phyloP scores from a whole-genome alignment of 2,888 invertebrate genomes.

The Branchinecta sandiegonensis region DNA sequence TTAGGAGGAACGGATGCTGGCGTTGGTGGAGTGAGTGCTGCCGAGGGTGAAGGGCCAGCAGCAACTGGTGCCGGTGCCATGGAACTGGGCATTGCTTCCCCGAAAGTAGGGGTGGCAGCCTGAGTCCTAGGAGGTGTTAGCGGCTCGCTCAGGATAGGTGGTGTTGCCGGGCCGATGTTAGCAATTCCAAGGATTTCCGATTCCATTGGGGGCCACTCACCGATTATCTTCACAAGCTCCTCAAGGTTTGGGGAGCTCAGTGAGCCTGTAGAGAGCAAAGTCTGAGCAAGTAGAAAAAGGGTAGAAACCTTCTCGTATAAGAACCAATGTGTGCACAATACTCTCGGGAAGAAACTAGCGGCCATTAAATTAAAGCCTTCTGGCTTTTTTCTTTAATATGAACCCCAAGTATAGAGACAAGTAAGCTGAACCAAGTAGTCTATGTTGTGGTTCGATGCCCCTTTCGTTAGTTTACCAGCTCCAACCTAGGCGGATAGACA shows the following conservation, averaged over 20 bases:
- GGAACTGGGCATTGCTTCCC: slow-evolving; percentile 25
- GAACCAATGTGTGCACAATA: no score
- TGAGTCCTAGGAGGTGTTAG: not conserved
- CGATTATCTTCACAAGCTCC: slow-evolving; percentile 20
- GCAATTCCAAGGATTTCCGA: not conserved
- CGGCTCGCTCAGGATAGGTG: not conserved
- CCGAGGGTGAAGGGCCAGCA: slow-evolving; percentile 22
- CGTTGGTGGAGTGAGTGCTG: slow-evolving; percentile 32
- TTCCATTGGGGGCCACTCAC: slow-evolving; percentile 17
- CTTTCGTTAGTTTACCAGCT: no score
- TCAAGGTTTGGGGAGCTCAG: slow-evolving; percentile 33
- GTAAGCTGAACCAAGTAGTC: no score
- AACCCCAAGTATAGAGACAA: no score
- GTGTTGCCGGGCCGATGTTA: not conserved
- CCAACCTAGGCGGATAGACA: no score
- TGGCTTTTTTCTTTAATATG: no score
- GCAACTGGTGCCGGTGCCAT: slow-evolving; percentile 21
- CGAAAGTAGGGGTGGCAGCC: not conserved
- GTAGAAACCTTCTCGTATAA: no score
- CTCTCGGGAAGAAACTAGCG: no score
- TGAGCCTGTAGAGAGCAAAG: not conserved
- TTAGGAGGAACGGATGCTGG: slow-evolving; percentile 33
- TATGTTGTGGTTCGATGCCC: no score
- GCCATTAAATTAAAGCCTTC: no score
- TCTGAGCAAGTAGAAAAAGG: no score